phyloP scores from a whole-genome alignment of 2,113 vertebrate genomes.

The Dissostichus mawsoni region DNA sequence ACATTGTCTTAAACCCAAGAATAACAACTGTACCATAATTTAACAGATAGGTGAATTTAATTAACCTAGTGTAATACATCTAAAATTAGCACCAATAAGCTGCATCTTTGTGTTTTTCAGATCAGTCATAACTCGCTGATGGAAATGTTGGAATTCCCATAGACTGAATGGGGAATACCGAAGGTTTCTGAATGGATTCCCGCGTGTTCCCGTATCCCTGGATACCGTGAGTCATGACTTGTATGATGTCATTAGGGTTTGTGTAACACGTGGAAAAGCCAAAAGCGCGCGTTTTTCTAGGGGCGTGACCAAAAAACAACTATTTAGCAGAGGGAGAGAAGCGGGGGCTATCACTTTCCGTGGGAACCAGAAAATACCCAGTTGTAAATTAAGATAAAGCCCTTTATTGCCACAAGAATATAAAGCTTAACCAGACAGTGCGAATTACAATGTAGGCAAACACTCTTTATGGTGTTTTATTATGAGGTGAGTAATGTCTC shows the following conservation, averaged over 20 bases:
- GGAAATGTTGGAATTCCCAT: no score
- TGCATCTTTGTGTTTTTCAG: not conserved
- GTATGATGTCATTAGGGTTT: constrained; percentile 14
- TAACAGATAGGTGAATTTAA: not conserved
- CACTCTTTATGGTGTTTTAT: not conserved
- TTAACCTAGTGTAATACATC: not conserved
- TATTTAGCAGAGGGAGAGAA: constrained; percentile 9
- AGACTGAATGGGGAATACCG: constrained; percentile 17
- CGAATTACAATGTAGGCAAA: not conserved
- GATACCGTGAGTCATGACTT: constrained; percentile 49
- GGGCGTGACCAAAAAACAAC: constrained; percentile 33
- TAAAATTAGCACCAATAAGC: not conserved
- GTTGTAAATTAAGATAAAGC: not conserved
- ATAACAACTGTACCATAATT: not conserved
- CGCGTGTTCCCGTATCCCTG: constrained; percentile 40
- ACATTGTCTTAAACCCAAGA: not conserved
- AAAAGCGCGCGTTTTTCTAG: constrained; percentile 68
- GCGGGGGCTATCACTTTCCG: not conserved
- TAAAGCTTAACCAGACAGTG: not conserved
- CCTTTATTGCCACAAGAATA: not conserved
- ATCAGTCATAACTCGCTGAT: not conserved
- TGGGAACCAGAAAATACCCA: not conserved
- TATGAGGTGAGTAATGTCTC: not conserved
- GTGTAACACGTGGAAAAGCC: constrained; percentile 20
- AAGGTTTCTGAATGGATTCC: constrained; percentile 39